A percentile compares a stretch with the other conserved stretches of the same genome.
Conservation (phyloP, 1,140 invertebrate genomes). For the Zaprionus africanus region DNA sequence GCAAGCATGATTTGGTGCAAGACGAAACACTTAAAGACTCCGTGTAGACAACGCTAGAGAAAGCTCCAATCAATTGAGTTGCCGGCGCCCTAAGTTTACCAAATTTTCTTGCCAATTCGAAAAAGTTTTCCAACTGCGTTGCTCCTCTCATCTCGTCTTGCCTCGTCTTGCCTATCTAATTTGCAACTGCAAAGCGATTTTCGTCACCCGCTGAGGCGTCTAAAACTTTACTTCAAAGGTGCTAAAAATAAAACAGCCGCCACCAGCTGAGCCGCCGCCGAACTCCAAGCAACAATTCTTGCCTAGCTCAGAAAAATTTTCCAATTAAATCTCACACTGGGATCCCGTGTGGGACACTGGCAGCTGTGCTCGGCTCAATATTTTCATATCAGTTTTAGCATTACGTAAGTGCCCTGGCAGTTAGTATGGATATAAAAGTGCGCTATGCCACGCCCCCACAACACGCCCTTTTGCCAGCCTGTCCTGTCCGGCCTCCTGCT, state of each 20-base stretch:
- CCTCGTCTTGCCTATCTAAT: neutral
- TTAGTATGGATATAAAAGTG: slow-evolving; percentile 9
- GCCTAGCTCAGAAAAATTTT: slow-evolving; percentile 32
- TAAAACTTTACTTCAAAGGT: slow-evolving; percentile 12
- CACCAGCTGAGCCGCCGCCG: slow-evolving; percentile 35
- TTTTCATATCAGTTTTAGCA: slow-evolving; percentile 14
- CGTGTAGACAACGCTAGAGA: neutral
- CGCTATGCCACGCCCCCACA: neutral
- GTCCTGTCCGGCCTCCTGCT: neutral
- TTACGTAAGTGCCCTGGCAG: neutral
- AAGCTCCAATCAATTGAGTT: neutral
- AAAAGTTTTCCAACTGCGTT: neutral
- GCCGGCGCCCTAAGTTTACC: neutral
- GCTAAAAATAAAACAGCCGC: slow-evolving; percentile 1
- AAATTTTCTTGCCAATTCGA: slow-evolving; percentile 22
- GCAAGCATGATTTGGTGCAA: neutral
- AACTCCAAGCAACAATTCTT: neutral
- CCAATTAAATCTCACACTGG: slow-evolving; percentile 35
- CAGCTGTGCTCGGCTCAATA: neutral
- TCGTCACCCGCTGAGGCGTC: slow-evolving; percentile 17
- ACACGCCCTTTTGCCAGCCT: neutral
- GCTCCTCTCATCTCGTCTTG: no score
- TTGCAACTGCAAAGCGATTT: slow-evolving; percentile 27
- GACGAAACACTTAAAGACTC: neutral
- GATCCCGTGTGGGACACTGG: neutral